phyloP scores from a whole-genome alignment of 2,888 invertebrate genomes.

The Calameuta filiformis region DNA sequence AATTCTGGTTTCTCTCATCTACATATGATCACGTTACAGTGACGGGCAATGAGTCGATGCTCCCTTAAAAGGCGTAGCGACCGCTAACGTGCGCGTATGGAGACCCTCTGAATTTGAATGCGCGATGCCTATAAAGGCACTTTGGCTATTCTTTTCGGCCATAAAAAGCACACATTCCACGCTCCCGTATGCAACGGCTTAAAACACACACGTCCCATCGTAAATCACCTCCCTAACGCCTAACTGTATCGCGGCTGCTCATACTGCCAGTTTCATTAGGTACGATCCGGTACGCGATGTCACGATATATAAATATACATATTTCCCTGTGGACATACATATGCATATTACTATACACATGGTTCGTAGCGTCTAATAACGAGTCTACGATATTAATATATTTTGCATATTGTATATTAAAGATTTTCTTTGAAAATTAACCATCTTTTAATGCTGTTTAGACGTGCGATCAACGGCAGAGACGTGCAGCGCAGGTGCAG shows the following conservation, averaged over 20 bases:
- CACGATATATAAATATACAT: not conserved
- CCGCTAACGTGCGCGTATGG: slow-evolving; percentile 40
- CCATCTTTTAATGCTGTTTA: no score
- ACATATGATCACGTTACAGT: slow-evolving; percentile 42
- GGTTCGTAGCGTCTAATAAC: not conserved
- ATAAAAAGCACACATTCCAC: slow-evolving; percentile 56
- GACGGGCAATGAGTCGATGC: slow-evolving; percentile 48
- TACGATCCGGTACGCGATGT: not conserved
- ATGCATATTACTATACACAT: not conserved
- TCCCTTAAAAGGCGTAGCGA: slow-evolving; percentile 43
- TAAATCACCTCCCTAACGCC: slow-evolving; percentile 48
- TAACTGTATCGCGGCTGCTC: slow-evolving; percentile 26
- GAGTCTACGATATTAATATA: not conserved
- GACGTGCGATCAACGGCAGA: not conserved
- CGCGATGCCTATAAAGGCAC: slow-evolving; percentile 47
- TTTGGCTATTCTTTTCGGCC: slow-evolving; percentile 50
- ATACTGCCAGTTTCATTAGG: slow-evolving; percentile 29
- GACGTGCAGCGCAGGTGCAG: not conserved
- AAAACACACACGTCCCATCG: slow-evolving; percentile 48
- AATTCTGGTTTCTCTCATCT: slow-evolving; percentile 38
- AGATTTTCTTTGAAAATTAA: no score
- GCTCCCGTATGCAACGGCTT: slow-evolving; percentile 46
- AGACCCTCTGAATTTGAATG: slow-evolving; percentile 54
- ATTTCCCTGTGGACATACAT: not conserved
- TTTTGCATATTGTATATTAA: no score